Evolutionary conservation across 1,140 invertebrate species (phyloP), one percentile per base, ranked within the genome.

Genomic region (Stegodyphus dumicola): DNA sequence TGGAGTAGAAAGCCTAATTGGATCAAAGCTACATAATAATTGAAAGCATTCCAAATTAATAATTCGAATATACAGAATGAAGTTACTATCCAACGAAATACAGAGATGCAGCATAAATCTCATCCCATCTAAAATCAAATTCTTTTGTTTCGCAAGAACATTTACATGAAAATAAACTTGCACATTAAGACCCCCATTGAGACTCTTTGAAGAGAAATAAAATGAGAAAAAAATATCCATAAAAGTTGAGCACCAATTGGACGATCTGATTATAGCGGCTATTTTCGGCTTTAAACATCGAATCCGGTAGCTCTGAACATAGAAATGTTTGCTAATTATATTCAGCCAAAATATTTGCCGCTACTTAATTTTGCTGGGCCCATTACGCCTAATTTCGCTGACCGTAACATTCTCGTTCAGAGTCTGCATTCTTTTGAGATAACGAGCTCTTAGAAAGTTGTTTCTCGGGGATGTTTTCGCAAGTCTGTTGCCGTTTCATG

Each of bases 321-420:
- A 66, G 60, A 64, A 66, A 54, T 18, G 48, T 66, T 66, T 33
- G 65, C 81, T 85, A 85, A 85, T 85, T 85, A 85, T 85, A 85
- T 85, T 85, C 81, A 76, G 18, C 64, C 81, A 85, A 85, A 85
- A 85, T 85, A 85, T 85, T 85, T 76, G 81, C 81, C 71, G 64
- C 81, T 85, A 76, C 81, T 85, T 85, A 85, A 85, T 85, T 76
- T 69, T 56, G 74, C 33, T 49, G 74, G 52, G 74, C 48, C 73
- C 74, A 85, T 85, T 77, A 77, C 11, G 33, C 73, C 81, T 85
- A 67, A 77, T 85, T 85, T 85, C 51, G 60, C 65, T 85, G 81
- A 85, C 81, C 81, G 48, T 85, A 69, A 76, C 60, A 67, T 49
- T 81, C 65, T 51, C 77, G 51, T 77, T 77, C 76, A 15, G 6